Percentiles rank a stretch among this genome's conserved stretches.
phyloP scores from a whole-genome alignment of 2,888 invertebrate species.

The Isotomurus palustris region DNA sequence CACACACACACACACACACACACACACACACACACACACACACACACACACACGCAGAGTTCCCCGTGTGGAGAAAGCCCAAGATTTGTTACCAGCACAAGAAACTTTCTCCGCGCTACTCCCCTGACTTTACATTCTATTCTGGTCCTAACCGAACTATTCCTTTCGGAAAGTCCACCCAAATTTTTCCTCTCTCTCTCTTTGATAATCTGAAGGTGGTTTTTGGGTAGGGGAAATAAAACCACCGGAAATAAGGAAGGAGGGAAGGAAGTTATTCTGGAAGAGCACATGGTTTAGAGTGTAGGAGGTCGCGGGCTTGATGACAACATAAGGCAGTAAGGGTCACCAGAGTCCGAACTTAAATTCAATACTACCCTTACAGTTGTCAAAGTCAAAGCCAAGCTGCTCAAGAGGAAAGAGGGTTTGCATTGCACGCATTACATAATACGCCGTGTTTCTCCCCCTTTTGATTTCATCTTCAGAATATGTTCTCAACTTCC shows the following conservation, averaged over 20 bases:
- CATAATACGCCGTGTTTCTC: no score
- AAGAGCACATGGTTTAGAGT: slow-evolving; percentile 12
- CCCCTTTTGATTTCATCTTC: no score
- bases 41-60: no score
- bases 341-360: slow-evolving; percentile 2
- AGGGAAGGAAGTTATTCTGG: slow-evolving; percentile 14
- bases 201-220: not conserved
- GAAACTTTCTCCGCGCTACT: not conserved
- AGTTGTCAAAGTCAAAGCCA: no score
- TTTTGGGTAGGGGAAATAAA: not conserved
- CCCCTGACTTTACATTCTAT: no score
- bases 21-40: no score
- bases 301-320: not conserved
- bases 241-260: slow-evolving; percentile 11
- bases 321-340: slow-evolving; percentile 8
- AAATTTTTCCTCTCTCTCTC: not conserved
- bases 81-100: no score
- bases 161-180: not conserved
- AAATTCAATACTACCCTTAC: not conserved
- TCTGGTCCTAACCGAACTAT: no score
- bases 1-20: no score
- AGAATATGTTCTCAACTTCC: no score
- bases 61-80: no score
- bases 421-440: no score
- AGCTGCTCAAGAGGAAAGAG: not conserved